phyloP scores from a whole-genome alignment of 2,113 vertebrate genomes.

The Spea bombifrons region DNA sequence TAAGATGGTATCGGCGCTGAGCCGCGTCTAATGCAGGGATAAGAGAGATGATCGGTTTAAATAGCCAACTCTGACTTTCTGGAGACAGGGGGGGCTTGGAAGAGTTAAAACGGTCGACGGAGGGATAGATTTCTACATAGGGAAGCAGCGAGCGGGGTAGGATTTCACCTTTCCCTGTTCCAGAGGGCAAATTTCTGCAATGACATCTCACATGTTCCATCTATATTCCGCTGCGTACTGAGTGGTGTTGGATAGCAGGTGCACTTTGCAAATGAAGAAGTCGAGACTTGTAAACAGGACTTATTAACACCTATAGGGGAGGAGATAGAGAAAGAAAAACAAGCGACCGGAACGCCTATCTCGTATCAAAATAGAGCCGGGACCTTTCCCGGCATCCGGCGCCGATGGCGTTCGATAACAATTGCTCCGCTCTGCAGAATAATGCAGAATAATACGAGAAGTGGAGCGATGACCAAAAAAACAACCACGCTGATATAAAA shows the following conservation, averaged over 20 bases:
- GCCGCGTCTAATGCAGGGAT: too few species aligned
- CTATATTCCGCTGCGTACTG: conserved; percentile 12
- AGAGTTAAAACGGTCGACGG: too few species aligned
- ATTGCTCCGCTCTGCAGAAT: too few species aligned
- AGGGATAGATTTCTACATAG: neutral
- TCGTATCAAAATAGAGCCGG: neutral
- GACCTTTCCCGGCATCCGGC: neutral
- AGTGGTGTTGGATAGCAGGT: conserved; percentile 31
- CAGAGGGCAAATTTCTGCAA: conserved; percentile 30
- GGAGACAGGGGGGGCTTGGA: too few species aligned
- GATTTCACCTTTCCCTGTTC: conserved; percentile 25
- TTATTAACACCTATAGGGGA: conserved; percentile 29
- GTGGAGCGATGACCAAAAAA: too few species aligned
- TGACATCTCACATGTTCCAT: conserved; percentile 16
- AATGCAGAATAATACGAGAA: too few species aligned
- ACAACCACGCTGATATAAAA: too few species aligned
- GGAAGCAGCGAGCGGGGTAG: neutral
- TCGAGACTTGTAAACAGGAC: conserved; percentile 6
- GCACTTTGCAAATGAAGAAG: conserved; percentile 21
- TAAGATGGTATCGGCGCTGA: too few species aligned
- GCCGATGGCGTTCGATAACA: too few species aligned
- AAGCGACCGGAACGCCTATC: neutral
- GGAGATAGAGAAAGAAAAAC: conserved; percentile 3
- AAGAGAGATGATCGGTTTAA: too few species aligned
- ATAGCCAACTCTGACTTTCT: too few species aligned